Conservation (phyloP, 2,797 vertebrate genomes). For the Leucoraja ocellata region DNA sequence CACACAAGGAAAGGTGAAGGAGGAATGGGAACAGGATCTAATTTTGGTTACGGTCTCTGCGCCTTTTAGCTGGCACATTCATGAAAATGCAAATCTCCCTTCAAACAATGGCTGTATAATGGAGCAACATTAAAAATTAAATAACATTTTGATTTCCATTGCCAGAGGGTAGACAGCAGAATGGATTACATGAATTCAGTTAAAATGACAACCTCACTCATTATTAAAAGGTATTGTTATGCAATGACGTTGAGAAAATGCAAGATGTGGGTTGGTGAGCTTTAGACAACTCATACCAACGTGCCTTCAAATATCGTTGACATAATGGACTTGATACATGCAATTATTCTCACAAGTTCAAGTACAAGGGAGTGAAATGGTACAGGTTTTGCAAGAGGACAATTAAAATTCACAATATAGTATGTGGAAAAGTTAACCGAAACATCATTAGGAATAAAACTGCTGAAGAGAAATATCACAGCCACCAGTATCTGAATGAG, state of each 20-base stretch:
- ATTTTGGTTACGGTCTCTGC: neutral
- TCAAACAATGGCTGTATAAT: neutral
- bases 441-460: neutral
- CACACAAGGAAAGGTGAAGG: neutral
- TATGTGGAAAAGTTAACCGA: neutral
- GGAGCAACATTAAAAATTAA: neutral
- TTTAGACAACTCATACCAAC: too few relatives aligned
- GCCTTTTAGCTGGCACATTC: neutral
- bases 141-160: too few relatives aligned
- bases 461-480: neutral
- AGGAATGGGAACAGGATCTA: neutral
- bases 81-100: neutral
- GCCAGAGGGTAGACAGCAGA: too few relatives aligned
- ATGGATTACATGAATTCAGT: too few relatives aligned
- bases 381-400: neutral
- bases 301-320: too few relatives aligned
- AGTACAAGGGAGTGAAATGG: too few relatives aligned
- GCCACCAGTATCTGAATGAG: neutral
- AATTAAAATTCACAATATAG: neutral
- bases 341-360: too few relatives aligned
- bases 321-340: too few relatives aligned
- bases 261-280: too few relatives aligned
- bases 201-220: too few relatives aligned
- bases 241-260: too few relatives aligned
- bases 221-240: too few relatives aligned